Evolutionary conservation across 2,797 vertebrate species (phyloP), one percentile per base, ranked within the genome.

Genomic region (Rhyacichthys aspro): DNA sequence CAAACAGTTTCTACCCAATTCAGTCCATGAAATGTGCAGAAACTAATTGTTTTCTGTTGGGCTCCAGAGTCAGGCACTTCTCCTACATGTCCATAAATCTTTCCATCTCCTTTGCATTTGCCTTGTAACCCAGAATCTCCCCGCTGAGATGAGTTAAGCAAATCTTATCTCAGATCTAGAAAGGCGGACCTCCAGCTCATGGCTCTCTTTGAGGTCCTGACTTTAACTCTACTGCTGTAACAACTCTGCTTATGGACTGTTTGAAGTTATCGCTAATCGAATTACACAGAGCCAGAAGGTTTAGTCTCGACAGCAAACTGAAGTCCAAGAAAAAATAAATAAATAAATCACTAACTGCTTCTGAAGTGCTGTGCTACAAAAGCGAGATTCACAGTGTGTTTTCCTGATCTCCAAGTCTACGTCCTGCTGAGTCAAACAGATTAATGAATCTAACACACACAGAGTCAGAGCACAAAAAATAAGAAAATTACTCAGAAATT

Each of bases 221-320:
- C 2, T 14, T 43, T 17, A 9, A n/a, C n/a, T 42, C 18, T 43
- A 28, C 54, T 12, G 15, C 8, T 33, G 36, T 43, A 43, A 50
- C 23, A 15, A 18, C 48, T 42, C 28, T 34, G 42, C 58, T 19
- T 28, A 16, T 15, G 2, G 1, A 1, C 9, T 28, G 42, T 63
- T 50, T 43, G 55, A 72, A 61, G 55, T 14, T 46, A 49, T 37
- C 19, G 55, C 48, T 12, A 65, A 71, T 49, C 71, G 33, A 49
- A 66, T 67, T 67, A 34, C 63, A 59, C n/a, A 7, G 7, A 0
- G 46, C 59, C 47, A 4, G 42, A 63, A 49, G 59, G 37, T 63
- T 67, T 28, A 6, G 19, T 23, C 23, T 28, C 23, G 19, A 23
- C 19, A 2, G 2, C 19, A 8, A 38, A 38, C 8, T 9, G 48